Conservation (phyloP, 23 tunicate species). For the Oikopleura dioica region DNA sequence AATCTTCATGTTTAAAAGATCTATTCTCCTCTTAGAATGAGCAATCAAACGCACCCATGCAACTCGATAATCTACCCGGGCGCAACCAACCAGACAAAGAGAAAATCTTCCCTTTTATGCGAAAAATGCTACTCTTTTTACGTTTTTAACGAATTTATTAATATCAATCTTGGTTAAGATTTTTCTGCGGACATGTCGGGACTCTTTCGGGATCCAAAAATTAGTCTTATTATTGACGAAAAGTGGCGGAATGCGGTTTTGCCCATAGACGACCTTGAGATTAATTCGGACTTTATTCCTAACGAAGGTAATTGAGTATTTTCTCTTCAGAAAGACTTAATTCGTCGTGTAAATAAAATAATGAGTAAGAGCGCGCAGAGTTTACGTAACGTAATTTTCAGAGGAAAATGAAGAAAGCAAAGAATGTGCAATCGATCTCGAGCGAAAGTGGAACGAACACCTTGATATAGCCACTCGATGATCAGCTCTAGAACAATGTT, state of each 20-base stretch:
- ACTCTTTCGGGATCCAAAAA: neutral
- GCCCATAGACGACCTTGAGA: slow-evolving; percentile 1
- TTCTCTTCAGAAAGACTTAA: neutral
- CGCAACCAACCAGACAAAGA: no score
- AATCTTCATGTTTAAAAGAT: no score
- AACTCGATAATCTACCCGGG: no score
- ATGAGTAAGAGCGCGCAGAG: neutral
- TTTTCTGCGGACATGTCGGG: no score
- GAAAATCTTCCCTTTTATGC: no score
- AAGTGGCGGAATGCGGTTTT: neutral
- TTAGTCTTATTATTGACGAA: neutral
- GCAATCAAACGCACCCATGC: no score
- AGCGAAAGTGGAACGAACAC: neutral
- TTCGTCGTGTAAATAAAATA: neutral
- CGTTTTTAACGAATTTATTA: no score
- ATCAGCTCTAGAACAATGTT: neutral
- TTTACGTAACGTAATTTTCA: neutral
- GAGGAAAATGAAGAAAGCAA: neutral
- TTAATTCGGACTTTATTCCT: neutral
- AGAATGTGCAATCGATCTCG: neutral
- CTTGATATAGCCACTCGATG: no score
- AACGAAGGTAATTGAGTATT: neutral
- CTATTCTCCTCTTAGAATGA: no score
- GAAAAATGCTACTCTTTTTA: no score
- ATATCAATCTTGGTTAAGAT: no score